A percentile compares a stretch with the other conserved stretches of the same genome.
Conservation (phyloP, 2,888 invertebrate genomes). For the Drosophila mimica region DNA sequence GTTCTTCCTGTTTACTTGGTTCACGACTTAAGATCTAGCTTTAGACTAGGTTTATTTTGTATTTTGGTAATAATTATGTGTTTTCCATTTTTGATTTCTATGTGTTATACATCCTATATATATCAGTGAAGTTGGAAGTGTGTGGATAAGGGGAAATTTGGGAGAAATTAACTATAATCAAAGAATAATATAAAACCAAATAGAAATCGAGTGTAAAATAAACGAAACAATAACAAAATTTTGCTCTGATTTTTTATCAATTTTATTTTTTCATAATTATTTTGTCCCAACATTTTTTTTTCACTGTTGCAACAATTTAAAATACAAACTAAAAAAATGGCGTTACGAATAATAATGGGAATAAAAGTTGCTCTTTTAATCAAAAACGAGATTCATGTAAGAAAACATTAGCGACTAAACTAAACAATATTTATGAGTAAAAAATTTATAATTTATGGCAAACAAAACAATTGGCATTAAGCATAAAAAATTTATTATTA, state of each 20-base stretch:
- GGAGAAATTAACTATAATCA: not conserved
- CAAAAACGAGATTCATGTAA: slow-evolving; percentile 67
- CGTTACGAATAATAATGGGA: slow-evolving; percentile 21
- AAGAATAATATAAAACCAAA: not conserved
- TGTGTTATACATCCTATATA: slow-evolving; percentile 22
- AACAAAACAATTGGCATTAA: slow-evolving; percentile 72
- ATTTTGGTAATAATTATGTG: slow-evolving; percentile 15
- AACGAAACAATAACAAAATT: slow-evolving; percentile 28
- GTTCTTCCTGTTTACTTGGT: slow-evolving; percentile 79
- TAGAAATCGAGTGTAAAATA: slow-evolving; percentile 19
- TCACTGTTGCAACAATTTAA: slow-evolving; percentile 43
- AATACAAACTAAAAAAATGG: slow-evolving; percentile 37
- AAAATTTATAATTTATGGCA: slow-evolving; percentile 53
- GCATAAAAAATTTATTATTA: slow-evolving; percentile 51
- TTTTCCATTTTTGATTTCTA: slow-evolving; percentile 18
- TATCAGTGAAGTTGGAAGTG: slow-evolving; percentile 11
- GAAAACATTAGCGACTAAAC: slow-evolving; percentile 41
- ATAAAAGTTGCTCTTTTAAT: slow-evolving; percentile 29
- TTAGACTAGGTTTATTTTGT: slow-evolving; percentile 31
- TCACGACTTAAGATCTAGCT: slow-evolving; percentile 66
- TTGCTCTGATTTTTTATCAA: slow-evolving; percentile 27
- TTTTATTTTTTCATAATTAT: slow-evolving; percentile 46
- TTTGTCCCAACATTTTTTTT: slow-evolving; percentile 31
- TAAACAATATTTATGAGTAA: slow-evolving; percentile 43
- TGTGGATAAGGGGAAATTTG: slow-evolving; percentile 5